A percentile compares a stretch with the other conserved stretches of the same genome.
These are phyloP conservation scores for Phainopepla nitens DNA, from an alignment of 2,113 vertebrate genomes.

Conservation along the genomic window DNA sequence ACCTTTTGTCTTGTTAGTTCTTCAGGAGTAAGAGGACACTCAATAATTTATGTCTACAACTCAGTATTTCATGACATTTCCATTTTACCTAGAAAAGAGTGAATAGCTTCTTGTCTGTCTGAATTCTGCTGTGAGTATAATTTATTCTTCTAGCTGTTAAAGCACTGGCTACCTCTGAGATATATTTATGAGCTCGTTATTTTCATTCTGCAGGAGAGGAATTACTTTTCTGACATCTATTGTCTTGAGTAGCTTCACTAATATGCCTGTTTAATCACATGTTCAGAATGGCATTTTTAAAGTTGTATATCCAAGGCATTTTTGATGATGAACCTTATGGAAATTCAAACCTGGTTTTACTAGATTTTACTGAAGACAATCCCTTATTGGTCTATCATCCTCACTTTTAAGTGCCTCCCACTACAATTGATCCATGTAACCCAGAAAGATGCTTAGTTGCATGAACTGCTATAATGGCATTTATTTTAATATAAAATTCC, in stretches of 20 bases:
- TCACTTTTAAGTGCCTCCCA: not conserved
- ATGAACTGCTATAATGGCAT: not conserved
- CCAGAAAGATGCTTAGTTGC: not conserved
- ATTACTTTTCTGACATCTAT: slow-evolving; percentile 8
- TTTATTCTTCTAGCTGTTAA: slow-evolving; percentile 35
- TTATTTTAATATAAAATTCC: not conserved
- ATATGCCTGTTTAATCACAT: slow-evolving; percentile 44
- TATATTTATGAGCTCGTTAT: slow-evolving; percentile 59
- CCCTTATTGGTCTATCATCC: not conserved
- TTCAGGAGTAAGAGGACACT: not conserved
- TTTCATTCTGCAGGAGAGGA: slow-evolving; percentile 42
- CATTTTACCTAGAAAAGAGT: slow-evolving; percentile 32
- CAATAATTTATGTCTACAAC: slow-evolving; percentile 24
- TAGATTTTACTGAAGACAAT: not conserved
- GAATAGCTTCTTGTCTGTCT: slow-evolving; percentile 11
- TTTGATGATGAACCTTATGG: not conserved
- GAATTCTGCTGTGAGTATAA: slow-evolving; percentile 3
- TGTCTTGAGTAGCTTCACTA: slow-evolving; percentile 20
- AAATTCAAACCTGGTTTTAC: slow-evolving; percentile 1
- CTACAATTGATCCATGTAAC: not conserved
- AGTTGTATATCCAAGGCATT: not conserved
- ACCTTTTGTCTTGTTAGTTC: not conserved
- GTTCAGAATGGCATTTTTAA: not conserved
- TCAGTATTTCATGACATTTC: slow-evolving; percentile 36
- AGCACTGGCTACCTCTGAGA: slow-evolving; percentile 27